Percentiles rank a stretch among this genome's conserved stretches.
These are phyloP conservation scores for Atherinomorus stipes DNA, from an alignment of 2,113 vertebrate genomes.

Conservation along the genomic window DNA sequence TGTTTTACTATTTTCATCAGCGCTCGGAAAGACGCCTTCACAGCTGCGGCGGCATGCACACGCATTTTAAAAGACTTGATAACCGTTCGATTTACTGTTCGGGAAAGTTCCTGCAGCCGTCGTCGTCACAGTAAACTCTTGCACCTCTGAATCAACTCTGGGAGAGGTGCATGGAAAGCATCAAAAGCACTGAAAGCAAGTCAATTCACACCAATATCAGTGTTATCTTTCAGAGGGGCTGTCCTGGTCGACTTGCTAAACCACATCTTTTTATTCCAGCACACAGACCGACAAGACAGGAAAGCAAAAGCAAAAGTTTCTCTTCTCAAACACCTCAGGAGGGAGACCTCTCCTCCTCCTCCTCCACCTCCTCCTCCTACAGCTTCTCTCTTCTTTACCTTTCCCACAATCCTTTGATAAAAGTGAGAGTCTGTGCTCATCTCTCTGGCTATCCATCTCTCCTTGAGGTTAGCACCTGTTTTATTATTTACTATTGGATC, in stretches of 20 bases:
- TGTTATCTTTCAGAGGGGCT: slow-evolving; percentile 58
- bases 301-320: slow-evolving; percentile 77
- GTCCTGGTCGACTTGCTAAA: slow-evolving; percentile 62
- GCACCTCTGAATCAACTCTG: slow-evolving; percentile 43
- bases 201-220: slow-evolving; percentile 50
- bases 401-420: slow-evolving; percentile 80
- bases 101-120: slow-evolving; percentile 15
- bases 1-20: slow-evolving; percentile 74
- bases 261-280: slow-evolving; percentile 61
- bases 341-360: slow-evolving; percentile 65
- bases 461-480: slow-evolving; percentile 76
- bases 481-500: slow-evolving; percentile 80
- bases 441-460: slow-evolving; percentile 74
- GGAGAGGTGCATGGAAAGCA: slow-evolving; percentile 52
- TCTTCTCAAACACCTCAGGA: slow-evolving; percentile 76
- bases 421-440: slow-evolving; percentile 76
- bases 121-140: slow-evolving; percentile 23
- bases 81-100: slow-evolving; percentile 41
- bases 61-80: slow-evolving; percentile 34
- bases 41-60: slow-evolving; percentile 33
- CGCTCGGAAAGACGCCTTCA: slow-evolving; percentile 34
- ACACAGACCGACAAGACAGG: slow-evolving; percentile 57
- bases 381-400: slow-evolving; percentile 69
- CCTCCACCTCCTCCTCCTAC: slow-evolving; percentile 55
- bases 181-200: slow-evolving; percentile 52